A percentile compares a stretch with the other conserved stretches of the same genome.
phyloP scores from a whole-genome alignment of 2,888 invertebrate genomes.

The Polyommatus iphigenia region DNA sequence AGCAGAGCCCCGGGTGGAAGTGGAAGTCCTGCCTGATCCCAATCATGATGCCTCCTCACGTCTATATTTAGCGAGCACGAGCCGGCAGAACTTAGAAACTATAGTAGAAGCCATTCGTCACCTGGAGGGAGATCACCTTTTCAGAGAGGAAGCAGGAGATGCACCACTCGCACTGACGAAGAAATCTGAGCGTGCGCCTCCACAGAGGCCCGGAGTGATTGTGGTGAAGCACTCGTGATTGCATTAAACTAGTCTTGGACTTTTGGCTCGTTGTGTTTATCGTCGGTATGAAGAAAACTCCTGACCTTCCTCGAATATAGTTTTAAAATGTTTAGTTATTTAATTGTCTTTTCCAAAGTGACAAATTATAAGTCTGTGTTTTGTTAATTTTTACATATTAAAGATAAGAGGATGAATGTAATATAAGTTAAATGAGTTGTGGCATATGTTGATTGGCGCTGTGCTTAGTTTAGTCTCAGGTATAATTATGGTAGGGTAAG shows the following conservation, averaged over 20 bases:
- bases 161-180: slow-evolving; percentile 82
- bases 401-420: slow-evolving; percentile 59
- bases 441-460: slow-evolving; percentile 64
- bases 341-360: slow-evolving; percentile 76
- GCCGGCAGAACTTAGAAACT: slow-evolving; percentile 97
- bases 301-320: slow-evolving; percentile 76
- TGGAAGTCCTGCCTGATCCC: slow-evolving; percentile 82
- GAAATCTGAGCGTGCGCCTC: slow-evolving; percentile 75
- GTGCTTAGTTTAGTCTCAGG: slow-evolving; percentile 76
- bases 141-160: slow-evolving; percentile 86
- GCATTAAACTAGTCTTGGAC: slow-evolving; percentile 55
- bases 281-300: slow-evolving; percentile 62
- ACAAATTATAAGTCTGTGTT: slow-evolving; percentile 77
- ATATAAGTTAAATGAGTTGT: slow-evolving; percentile 56
- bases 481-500: slow-evolving; percentile 61
- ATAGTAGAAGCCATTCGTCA: slow-evolving; percentile 99
- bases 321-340: slow-evolving; percentile 70
- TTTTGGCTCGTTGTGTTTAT: slow-evolving; percentile 50
- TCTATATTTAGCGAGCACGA: slow-evolving; percentile 81
- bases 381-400: slow-evolving; percentile 67
- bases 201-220: slow-evolving; percentile 92
- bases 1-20: slow-evolving; percentile 92
- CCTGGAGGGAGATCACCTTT: slow-evolving; percentile 96
- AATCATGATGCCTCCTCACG: slow-evolving; percentile 64
- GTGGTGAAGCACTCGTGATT: slow-evolving; percentile 93